These are phyloP conservation scores for Thalpophila matura DNA, from an alignment of 2,888 invertebrate genomes.

Conservation along the genomic window DNA sequence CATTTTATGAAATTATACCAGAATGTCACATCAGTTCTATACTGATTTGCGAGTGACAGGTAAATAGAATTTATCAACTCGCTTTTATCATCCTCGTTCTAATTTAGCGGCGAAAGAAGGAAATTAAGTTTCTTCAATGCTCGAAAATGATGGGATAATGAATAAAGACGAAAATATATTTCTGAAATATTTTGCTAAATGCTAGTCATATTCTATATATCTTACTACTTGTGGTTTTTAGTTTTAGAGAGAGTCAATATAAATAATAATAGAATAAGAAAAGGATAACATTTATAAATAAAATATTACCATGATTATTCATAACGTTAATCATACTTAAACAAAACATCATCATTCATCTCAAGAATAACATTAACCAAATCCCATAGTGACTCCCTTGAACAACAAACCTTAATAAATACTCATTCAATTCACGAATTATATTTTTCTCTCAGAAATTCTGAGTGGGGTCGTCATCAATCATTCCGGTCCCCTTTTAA, in stretches of 20 bases:
- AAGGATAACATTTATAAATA: not conserved
- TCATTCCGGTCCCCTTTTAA: constrained; percentile 78
- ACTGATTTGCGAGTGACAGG: constrained; percentile 49
- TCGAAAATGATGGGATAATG: not conserved
- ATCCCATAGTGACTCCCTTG: constrained; percentile 53
- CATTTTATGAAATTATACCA: constrained; percentile 50
- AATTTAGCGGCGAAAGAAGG: constrained; percentile 28
- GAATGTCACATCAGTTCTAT: constrained; percentile 43
- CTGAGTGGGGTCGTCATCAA: constrained; percentile 71
- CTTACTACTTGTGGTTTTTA: not conserved
- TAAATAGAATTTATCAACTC: constrained; percentile 41
- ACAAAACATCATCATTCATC: constrained; percentile 54
- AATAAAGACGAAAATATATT: not conserved
- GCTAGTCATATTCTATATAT: not conserved
- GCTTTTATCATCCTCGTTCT: constrained; percentile 31
- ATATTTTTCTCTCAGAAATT: constrained; percentile 68
- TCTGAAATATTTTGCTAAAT: not conserved
- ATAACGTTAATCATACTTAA: constrained; percentile 45
- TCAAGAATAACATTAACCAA: constrained; percentile 41
- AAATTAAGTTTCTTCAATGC: constrained; percentile 33
- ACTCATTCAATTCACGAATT: constrained; percentile 68
- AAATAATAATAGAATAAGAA: not conserved
- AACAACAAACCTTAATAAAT: constrained; percentile 63
- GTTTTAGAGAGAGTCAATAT: not conserved
- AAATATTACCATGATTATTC: not conserved